phyloP scores from a whole-genome alignment of 2,113 vertebrate genomes.

The Opisthocomus hoazin region DNA sequence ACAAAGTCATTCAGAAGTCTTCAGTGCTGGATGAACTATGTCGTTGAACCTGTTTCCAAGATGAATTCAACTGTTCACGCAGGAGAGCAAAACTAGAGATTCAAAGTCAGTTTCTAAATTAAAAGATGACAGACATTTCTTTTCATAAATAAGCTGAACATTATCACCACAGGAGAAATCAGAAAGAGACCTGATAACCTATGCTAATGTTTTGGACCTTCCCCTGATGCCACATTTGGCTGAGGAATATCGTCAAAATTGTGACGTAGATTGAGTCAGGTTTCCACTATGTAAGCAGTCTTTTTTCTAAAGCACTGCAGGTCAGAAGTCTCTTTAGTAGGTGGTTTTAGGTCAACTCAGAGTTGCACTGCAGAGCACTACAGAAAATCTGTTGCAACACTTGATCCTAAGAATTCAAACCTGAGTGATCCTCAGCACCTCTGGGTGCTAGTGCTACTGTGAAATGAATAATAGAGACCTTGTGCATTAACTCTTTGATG shows the following conservation, averaged over 20 bases:
- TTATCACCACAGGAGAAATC: background rate
- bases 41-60: background rate
- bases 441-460: background rate
- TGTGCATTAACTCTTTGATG: background rate
- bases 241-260: background rate
- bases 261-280: fast-evolving
- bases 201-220: background rate
- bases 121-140: background rate
- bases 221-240: background rate
- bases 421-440: background rate
- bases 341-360: background rate
- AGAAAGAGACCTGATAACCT: background rate
- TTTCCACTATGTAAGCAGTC: background rate
- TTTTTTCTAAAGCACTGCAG: background rate
- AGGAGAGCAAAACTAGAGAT: background rate
- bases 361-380: background rate
- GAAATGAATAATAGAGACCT: background rate
- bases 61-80: background rate
- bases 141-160: background rate
- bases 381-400: background rate
- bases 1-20: background rate
- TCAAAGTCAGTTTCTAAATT: background rate
- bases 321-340: background rate
- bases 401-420: background rate
- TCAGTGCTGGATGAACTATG: background rate